phyloP scores from a whole-genome alignment of 1,140 invertebrate genomes.

The Caenorhabditis elegans region DNA sequence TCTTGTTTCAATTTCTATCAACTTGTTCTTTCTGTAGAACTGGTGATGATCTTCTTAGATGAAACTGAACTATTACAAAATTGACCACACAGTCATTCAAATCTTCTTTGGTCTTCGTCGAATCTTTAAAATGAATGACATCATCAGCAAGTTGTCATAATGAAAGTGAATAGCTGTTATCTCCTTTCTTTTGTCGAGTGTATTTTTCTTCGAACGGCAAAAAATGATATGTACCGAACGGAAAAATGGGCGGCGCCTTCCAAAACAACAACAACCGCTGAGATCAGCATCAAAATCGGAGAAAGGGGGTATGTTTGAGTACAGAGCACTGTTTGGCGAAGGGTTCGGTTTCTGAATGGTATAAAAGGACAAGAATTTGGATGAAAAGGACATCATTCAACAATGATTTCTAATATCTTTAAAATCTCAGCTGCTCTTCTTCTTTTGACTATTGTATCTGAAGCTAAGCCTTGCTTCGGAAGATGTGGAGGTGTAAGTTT shows the following conservation, averaged over 20 bases:
- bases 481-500: constrained; percentile 14
- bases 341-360: constrained; percentile 14
- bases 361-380: neutral
- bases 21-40: neutral
- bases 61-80: constrained; percentile 22
- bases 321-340: constrained; percentile 10
- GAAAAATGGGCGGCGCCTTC: neutral
- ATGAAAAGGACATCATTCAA: neutral
- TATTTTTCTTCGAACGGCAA: neutral
- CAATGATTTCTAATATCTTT: neutral
- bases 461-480: constrained; percentile 8
- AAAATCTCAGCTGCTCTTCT: neutral
- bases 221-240: constrained; percentile 19
- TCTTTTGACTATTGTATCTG: neutral
- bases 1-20: too few species aligned
- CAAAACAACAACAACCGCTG: constrained; percentile 15
- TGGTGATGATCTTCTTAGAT: neutral
- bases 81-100: neutral
- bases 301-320: neutral
- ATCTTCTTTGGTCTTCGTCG: neutral
- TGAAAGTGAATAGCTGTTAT: too few species aligned
- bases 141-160: neutral
- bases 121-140: neutral
- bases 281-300: neutral
- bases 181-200: neutral